Conservation (phyloP, 1,140 invertebrate genomes). For the Drosophila malerkotliana region DNA sequence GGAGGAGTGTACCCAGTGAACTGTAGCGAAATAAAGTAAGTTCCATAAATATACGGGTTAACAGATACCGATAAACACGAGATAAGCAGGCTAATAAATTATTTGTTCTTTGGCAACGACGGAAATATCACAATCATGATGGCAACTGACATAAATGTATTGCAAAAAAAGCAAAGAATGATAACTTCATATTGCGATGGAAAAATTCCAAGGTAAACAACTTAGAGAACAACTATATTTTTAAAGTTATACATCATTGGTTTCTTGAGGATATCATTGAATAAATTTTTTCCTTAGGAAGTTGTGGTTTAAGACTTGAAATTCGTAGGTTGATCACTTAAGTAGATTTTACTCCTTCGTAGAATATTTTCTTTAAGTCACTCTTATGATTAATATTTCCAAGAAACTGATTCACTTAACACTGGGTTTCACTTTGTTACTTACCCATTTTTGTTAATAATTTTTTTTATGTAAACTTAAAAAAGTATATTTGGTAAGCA, state of each 20-base stretch:
- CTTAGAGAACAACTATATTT: too few species aligned
- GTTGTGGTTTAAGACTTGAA: too few species aligned
- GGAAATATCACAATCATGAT: not conserved
- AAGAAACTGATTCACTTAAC: too few species aligned
- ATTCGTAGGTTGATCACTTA: too few species aligned
- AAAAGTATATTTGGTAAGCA: not conserved
- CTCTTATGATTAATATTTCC: not conserved
- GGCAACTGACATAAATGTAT: not conserved
- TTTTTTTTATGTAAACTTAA: not conserved
- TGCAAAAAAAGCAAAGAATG: not conserved
- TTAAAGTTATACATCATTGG: too few species aligned
- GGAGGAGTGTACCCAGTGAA: conserved; percentile 79
- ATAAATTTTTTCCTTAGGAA: too few species aligned
- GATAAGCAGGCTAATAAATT: not conserved
- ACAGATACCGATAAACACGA: not conserved
- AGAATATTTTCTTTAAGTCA: not conserved
- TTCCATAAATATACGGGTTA: conserved; percentile 4
- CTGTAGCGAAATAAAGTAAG: conserved; percentile 57
- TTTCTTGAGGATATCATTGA: too few species aligned
- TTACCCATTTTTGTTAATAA: conserved; percentile 2
- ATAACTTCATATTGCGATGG: not conserved
- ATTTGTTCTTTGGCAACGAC: not conserved
- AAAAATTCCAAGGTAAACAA: not conserved
- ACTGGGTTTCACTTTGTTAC: not conserved
- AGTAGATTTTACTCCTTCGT: not conserved